Percentiles rank a stretch among this genome's conserved stretches.
Conservation (phyloP, 2,888 invertebrate genomes). For the Chrysolina haemoptera region DNA sequence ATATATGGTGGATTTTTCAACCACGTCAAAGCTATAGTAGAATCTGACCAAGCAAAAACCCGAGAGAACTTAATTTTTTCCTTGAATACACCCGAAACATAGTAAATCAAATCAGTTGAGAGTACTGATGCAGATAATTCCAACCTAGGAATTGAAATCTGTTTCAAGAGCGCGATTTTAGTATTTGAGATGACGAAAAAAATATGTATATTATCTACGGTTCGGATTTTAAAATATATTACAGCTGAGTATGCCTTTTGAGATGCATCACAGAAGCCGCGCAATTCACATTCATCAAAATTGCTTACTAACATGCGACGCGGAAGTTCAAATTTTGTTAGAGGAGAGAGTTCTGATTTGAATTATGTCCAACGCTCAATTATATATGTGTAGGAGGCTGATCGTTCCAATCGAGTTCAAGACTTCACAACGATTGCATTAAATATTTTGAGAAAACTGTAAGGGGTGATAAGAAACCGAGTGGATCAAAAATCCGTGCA, state of each 20-base stretch:
- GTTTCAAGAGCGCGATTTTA: too few relatives aligned
- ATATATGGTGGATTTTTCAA: conserved; percentile 7
- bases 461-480: background rate
- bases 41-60: conserved; percentile 27
- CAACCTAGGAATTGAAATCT: background rate
- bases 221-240: background rate
- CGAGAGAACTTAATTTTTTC: conserved; percentile 18
- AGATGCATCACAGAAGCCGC: conserved; percentile 23
- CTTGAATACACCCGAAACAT: background rate
- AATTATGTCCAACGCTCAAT: background rate
- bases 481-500: too few relatives aligned
- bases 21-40: conserved; percentile 19
- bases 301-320: background rate
- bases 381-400: background rate
- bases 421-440: background rate
- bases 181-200: too few relatives aligned
- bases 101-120: background rate
- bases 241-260: background rate
- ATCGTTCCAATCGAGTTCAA: conserved; percentile 9
- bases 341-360: conserved; percentile 9
- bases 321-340: conserved; percentile 1
- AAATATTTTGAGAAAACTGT: background rate
- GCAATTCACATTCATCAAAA: background rate
- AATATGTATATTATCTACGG: background rate
- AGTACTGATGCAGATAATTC: conserved; percentile 1